Evolutionary conservation across 2,797 vertebrate genomes (phyloP).

Genomic region (Heterohyrax brucei): DNA sequence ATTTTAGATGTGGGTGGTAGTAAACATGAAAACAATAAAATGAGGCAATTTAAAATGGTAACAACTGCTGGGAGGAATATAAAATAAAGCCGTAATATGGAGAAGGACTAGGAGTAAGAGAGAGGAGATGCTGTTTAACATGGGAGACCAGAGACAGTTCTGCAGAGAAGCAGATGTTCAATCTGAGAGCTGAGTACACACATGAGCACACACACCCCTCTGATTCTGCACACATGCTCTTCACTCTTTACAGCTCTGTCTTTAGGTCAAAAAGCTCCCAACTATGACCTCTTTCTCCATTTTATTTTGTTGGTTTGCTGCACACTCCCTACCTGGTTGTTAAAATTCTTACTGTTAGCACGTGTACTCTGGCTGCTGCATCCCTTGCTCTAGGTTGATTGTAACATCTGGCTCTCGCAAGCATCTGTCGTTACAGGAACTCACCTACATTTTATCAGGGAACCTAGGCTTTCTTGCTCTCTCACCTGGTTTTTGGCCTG

Average conservation of each 20-base stretch:
- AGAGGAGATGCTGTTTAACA: fast-evolving
- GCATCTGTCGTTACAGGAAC: slow-evolving; percentile 43
- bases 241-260: neutral
- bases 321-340: slow-evolving; percentile 5
- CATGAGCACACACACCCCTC: neutral
- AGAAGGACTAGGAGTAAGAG: neutral
- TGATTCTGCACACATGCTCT: no score
- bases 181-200: neutral
- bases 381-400: neutral
- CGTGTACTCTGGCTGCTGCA: neutral
- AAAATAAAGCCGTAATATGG: fast-evolving
- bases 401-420: slow-evolving; percentile 45
- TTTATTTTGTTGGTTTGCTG: neutral
- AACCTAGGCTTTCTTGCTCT: neutral
- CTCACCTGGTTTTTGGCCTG: neutral
- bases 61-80: neutral
- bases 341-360: neutral
- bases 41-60: fast-evolving
- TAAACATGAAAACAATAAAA: neutral
- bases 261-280: neutral
- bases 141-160: neutral
- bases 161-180: neutral
- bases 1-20: neutral
- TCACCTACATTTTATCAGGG: slow-evolving; percentile 45
- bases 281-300: neutral